Evolutionary conservation across 2,113 vertebrate species (phyloP).

Genomic region (Polypterus senegalus): DNA sequence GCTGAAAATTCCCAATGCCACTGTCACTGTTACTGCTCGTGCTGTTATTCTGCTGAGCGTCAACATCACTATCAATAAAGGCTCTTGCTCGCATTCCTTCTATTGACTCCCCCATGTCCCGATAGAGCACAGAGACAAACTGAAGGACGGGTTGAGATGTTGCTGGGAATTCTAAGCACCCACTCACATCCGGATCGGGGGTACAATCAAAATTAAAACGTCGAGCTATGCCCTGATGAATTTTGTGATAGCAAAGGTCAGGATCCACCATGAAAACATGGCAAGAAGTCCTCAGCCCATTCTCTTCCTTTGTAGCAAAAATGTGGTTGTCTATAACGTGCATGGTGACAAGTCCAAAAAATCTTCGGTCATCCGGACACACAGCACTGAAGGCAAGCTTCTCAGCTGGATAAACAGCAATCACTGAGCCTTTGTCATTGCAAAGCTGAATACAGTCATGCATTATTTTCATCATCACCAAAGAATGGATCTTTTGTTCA

Average conservation of each 20-base stretch:
- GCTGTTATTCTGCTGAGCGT: constrained; percentile 83
- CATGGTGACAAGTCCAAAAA: constrained; percentile 94
- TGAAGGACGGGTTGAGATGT: constrained; percentile 87
- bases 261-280: constrained; percentile 96
- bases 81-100: constrained; percentile 84
- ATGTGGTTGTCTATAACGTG: constrained; percentile 64
- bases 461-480: constrained; percentile 90
- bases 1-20: constrained; percentile 84
- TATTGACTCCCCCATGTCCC: constrained; percentile 90
- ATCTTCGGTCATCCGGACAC: constrained; percentile 81
- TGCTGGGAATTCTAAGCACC: constrained; percentile 85
- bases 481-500: constrained; percentile 84
- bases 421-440: constrained; percentile 59
- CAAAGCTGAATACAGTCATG: constrained; percentile 84
- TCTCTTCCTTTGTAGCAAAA: constrained; percentile 60
- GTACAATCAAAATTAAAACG: constrained; percentile 87
- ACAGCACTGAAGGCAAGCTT: constrained; percentile 92
- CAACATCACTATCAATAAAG: constrained; percentile 75
- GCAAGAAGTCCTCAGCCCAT: constrained; percentile 77
- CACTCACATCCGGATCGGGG: constrained; percentile 81
- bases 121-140: constrained; percentile 86
- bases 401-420: constrained; percentile 87
- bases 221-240: constrained; percentile 72
- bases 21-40: constrained; percentile 96
- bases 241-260: constrained; percentile 81